These are phyloP conservation scores for Drosophila sturtevanti DNA, from an alignment of 1,140 invertebrate species.

Conservation along the genomic window DNA sequence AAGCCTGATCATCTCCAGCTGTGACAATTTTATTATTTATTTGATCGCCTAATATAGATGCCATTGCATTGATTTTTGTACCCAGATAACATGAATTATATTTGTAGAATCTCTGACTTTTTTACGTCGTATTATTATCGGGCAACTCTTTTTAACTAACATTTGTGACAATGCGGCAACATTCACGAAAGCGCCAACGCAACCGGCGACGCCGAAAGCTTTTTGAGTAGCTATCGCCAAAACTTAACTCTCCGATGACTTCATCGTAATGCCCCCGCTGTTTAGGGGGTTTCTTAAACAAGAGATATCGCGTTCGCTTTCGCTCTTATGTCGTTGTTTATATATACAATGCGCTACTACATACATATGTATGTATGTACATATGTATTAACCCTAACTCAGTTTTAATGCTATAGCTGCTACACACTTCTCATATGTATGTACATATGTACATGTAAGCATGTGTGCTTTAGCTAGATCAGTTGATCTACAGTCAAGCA, in stretches of 20 bases:
- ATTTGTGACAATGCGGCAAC: neutral
- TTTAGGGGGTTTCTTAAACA: neutral
- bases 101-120: neutral
- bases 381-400: neutral
- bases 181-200: conserved; percentile 5
- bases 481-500: too few species aligned
- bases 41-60: neutral
- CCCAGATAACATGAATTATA: neutral
- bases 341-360: neutral
- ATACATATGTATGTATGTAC: too few species aligned
- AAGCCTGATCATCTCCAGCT: neutral
- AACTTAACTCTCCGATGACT: conserved; percentile 51
- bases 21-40: neutral
- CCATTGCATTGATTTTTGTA: neutral
- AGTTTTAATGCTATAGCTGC: neutral
- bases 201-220: conserved; percentile 19
- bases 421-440: too few species aligned
- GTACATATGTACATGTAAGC: too few species aligned
- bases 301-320: neutral
- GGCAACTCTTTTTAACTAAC: conserved; percentile 7
- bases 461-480: neutral
- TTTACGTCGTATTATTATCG: conserved; percentile 8
- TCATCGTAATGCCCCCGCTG: conserved; percentile 35
- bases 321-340: conserved; percentile 1
- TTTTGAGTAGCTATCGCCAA: conserved; percentile 35